phyloP scores from a whole-genome alignment of 92 coral and sea anemone genomes.

The Porites cylindrica region DNA sequence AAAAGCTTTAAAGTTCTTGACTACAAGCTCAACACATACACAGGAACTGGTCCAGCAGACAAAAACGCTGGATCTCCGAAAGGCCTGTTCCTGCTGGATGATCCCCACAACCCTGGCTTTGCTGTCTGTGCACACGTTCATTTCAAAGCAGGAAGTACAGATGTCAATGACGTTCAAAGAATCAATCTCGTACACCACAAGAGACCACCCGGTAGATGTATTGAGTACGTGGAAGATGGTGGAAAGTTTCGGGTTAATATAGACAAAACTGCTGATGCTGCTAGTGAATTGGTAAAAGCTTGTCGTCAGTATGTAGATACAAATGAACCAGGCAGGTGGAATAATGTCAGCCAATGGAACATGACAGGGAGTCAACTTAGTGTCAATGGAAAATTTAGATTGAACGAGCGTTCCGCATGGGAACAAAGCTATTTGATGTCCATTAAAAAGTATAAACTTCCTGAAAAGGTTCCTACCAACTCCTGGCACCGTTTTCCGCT shows the following conservation, averaged over 20 bases:
- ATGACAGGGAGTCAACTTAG: constrained; percentile 1
- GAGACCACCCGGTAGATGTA: constrained; percentile 24
- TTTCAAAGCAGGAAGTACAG: constrained; percentile 22
- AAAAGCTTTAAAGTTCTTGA: constrained; percentile 28
- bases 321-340: neutral
- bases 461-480: neutral
- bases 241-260: neutral
- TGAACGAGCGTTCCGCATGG: constrained; percentile 34
- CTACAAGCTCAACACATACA: constrained; percentile 57
- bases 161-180: neutral
- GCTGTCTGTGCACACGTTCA: constrained; percentile 67
- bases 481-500: no score
- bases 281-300: neutral
- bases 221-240: constrained; percentile 21
- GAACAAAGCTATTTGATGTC: constrained; percentile 23
- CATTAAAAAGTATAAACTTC: constrained; percentile 18
- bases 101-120: constrained; percentile 9
- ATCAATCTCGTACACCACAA: constrained; percentile 55
- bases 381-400: constrained; percentile 22
- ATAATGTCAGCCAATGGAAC: constrained; percentile 16
- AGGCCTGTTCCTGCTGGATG: constrained; percentile 56
- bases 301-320: constrained; percentile 10
- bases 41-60: neutral
- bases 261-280: constrained; percentile 17
- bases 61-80: constrained; percentile 41